Evolutionary conservation across 2,113 vertebrate genomes (phyloP), one percentile per base, ranked within the genome.

Genomic region (Rhabdornis inornatus): DNA sequence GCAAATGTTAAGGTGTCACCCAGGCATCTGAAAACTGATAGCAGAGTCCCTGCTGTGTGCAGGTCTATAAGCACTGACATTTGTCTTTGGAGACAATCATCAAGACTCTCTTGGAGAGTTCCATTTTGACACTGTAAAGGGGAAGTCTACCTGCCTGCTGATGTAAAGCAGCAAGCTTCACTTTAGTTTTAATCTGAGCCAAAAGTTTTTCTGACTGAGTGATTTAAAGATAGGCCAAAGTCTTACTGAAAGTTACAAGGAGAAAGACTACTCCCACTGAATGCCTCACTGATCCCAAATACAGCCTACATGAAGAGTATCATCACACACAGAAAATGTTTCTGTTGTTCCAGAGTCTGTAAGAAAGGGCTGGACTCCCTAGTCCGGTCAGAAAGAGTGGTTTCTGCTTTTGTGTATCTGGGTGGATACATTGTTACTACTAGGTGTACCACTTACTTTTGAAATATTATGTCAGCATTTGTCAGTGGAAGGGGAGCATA

Each of bases 11-110:
- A 72, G 8, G 3, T 47, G 7, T 50, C 42, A 55, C 8, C 27
- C 27, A 27, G 15, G 28, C 19, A 56, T 28, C 40, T 77, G 31
- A 76, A 88, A 83, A 10, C 10, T 31, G 31, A n/a, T 37, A 18
- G 3, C 7, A 16, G 6, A 2, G 10, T 47, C 13, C 6, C 10
- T 69, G 53, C n/a, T 76, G 11, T 0, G 0, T 55, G 24, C 6
- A 33, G 7, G 3, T 55, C 11, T 71, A 6, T 14, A 22, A 88
- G 13, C 21, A 64, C 12, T 15, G 25, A 33, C 2, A 1, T 2
- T 72, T 13, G 2, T 16, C 11, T 72, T 42, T 56, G 23, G 75
- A 68, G 5, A 30, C 2, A 87, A 6, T 27, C 21, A 45, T 23
- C 7, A 71, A 33, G 23, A 11, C 9, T 52, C 8, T 24, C 50